Percentiles rank a stretch among this genome's conserved stretches.
Conservation (phyloP, 2,797 vertebrate genomes). For the Gallinago stenura region DNA sequence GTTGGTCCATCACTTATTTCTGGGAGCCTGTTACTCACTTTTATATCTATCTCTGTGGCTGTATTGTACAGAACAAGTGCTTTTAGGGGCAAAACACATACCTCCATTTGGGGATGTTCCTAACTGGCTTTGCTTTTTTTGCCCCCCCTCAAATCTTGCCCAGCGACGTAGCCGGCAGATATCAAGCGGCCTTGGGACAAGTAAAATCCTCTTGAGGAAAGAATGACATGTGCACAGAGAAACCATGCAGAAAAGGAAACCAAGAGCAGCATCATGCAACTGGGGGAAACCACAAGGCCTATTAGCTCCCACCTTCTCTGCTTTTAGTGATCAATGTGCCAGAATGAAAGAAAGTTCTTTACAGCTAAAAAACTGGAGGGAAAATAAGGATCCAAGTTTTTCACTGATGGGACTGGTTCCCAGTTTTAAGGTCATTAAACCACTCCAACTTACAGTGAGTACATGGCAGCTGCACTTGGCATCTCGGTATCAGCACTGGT, state of each 20-base stretch:
- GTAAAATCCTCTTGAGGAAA: not conserved
- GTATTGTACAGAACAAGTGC: not conserved
- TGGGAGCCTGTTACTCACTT: not conserved
- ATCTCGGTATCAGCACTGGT: not conserved
- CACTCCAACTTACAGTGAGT: not conserved
- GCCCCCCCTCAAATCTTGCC: not conserved
- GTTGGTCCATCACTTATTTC: not conserved
- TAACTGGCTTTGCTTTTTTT: not conserved
- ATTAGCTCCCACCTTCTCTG: not conserved
- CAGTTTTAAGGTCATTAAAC: not conserved
- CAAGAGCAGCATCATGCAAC: fast-evolving
- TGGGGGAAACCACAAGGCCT: not conserved
- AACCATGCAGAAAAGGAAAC: not conserved
- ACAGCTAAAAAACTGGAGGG: not conserved
- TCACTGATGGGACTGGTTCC: not conserved
- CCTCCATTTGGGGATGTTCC: not conserved
- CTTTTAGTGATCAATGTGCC: not conserved
- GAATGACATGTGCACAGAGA: not conserved
- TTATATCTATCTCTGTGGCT: not conserved
- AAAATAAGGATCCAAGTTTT: not conserved
- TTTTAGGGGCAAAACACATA: not conserved
- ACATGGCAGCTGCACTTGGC: not conserved
- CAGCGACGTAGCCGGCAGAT: not conserved
- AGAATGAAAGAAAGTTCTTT: not conserved
- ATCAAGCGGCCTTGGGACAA: not conserved